Percentiles rank a stretch among this genome's conserved stretches.
Conservation (phyloP, 2,888 invertebrate species). For the Metalampra italica region DNA sequence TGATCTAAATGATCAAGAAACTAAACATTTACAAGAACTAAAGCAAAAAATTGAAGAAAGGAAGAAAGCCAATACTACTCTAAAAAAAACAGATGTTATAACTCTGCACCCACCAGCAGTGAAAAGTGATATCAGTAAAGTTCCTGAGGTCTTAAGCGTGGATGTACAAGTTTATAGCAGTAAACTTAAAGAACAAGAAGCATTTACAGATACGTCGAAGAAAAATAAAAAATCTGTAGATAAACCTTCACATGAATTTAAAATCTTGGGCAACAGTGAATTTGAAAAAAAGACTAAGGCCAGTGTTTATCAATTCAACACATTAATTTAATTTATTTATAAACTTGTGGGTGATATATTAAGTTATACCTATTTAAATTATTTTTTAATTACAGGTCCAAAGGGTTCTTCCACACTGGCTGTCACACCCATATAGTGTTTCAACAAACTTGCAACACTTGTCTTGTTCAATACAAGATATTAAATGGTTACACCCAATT, state of each 20-base stretch:
- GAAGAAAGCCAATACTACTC: constrained; percentile 46
- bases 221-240: constrained; percentile 13
- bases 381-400: constrained; percentile 76
- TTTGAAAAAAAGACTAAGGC: constrained; percentile 78
- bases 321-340: background rate
- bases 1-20: constrained; percentile 65
- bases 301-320: constrained; percentile 1
- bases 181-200: constrained; percentile 10
- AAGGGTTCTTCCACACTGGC: constrained; percentile 91
- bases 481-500: constrained; percentile 80
- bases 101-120: constrained; percentile 26
- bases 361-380: too few relatives aligned
- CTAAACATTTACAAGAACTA: constrained; percentile 76
- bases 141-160: constrained; percentile 27
- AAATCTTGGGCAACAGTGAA: constrained; percentile 82
- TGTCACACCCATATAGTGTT: constrained; percentile 88
- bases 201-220: constrained; percentile 13
- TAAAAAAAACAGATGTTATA: constrained; percentile 37
- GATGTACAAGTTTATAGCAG: constrained; percentile 3
- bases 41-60: constrained; percentile 80
- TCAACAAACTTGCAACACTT: constrained; percentile 83
- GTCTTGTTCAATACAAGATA: constrained; percentile 71
- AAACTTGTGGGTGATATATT: too few relatives aligned
- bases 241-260: constrained; percentile 67
- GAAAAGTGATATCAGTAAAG: constrained; percentile 20